Base-by-base conservation (phyloP, 2,888 invertebrate species). In the Tiliacea aurago region DNA sequence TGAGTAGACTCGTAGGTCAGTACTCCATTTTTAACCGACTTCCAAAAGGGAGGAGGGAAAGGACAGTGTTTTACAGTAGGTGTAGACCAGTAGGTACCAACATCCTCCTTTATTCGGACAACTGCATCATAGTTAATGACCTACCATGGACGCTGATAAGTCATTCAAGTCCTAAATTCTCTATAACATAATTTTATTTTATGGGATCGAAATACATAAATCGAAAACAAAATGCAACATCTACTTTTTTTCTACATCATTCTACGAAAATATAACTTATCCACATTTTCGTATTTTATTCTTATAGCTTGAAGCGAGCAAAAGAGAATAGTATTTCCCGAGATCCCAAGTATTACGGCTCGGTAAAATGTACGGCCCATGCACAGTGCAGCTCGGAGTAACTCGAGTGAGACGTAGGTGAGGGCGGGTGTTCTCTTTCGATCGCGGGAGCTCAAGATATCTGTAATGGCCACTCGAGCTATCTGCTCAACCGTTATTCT, bases 381-480 rank as follows among this genome's bases (percentile, higher is more conserved):
- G 84, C 84, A 86, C 83, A 86, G 84, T 87, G 89, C 85, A 87
- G 84, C 83, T 82, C 73, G 67, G 69, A 88, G 90, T 88, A 90
- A 91, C 89, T 90, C 90, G 90, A 93, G 91, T 89, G 91, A 91
- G 90, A 92, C 89, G 89, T 91, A 93, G 92, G 92, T 93, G 90
- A 89, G 90, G 88, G 87, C 79, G 88, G 91, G 90, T 91, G 90
- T 92, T 90, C 91, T 89, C 86, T 90, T 89, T 90, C 93, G 91
- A 93, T 93, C 91, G 91, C 90, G 88, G 89, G 86, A 91, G 91
- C 93, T 92, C 93, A 91, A 93, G 93, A 93, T 94, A 94, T 94
- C 94, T 92, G 93, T 95, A 95, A 95, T 95, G 94, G 95, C 95
- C 94, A 95, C 94, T 95, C 92, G 93, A 94, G 94, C 93, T 93